Conservation (phyloP, 2,888 invertebrate genomes). For the Stenoptilia bipunctidactyla region DNA sequence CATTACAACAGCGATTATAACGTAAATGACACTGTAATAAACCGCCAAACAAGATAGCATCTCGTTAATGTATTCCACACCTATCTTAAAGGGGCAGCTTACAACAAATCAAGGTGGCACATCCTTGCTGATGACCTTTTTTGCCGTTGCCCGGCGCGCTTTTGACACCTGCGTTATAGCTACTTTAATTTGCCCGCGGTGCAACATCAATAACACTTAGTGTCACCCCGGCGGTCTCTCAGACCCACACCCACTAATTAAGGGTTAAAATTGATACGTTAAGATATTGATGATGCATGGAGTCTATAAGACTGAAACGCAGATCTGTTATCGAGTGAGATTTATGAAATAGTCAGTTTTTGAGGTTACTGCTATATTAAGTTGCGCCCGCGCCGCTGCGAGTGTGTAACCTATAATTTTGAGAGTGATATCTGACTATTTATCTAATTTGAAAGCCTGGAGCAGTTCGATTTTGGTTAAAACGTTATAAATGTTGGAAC, state of each 20-base stretch:
- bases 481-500: no score
- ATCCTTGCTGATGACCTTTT: constrained; percentile 55
- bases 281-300: constrained; percentile 23
- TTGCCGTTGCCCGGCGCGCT: constrained; percentile 50
- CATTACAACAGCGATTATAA: no score
- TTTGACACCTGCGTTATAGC: constrained; percentile 59
- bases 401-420: not conserved
- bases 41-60: no score
- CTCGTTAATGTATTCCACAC: no score
- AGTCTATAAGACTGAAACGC: constrained; percentile 1
- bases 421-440: not conserved
- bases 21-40: no score
- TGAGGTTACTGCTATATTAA: not conserved
- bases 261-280: constrained; percentile 56
- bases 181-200: constrained; percentile 47
- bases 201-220: constrained; percentile 53
- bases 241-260: constrained; percentile 29
- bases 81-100: no score
- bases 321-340: constrained; percentile 3
- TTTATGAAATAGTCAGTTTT: not conserved
- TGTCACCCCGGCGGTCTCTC: constrained; percentile 29
- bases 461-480: not conserved
- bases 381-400: no score
- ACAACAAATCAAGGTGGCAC: no score
- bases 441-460: not conserved